A percentile compares a stretch with the other conserved stretches of the same genome.
phyloP scores from a whole-genome alignment of 2,888 invertebrate species.

The Pediacus dermestoides region DNA sequence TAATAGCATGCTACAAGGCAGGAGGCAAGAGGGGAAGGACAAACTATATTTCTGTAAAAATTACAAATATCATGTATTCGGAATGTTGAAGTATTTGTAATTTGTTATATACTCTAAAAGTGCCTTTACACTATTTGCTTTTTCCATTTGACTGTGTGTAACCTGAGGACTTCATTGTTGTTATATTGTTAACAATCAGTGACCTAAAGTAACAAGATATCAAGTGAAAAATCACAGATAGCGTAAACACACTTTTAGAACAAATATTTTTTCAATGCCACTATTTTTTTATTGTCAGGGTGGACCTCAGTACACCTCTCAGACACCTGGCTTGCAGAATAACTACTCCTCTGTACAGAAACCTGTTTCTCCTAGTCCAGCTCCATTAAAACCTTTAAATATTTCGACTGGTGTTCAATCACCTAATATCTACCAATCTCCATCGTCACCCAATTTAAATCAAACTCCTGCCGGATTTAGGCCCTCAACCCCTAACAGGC shows the following conservation, averaged over 20 bases:
- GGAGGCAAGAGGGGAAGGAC: constrained; percentile 20
- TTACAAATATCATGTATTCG: too few relatives aligned
- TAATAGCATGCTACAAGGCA: constrained; percentile 14
- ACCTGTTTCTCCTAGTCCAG: constrained; percentile 9
- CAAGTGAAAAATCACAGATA: too few relatives aligned
- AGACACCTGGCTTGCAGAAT: constrained; percentile 33
- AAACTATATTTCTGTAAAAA: too few relatives aligned
- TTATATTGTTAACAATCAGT: too few relatives aligned
- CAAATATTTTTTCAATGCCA: constrained; percentile 15
- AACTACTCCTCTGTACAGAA: constrained; percentile 21
- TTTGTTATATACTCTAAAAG: too few relatives aligned
- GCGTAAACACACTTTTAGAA: constrained; percentile 9
- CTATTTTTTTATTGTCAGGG: constrained; percentile 39
- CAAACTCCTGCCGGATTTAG: constrained; percentile 36
- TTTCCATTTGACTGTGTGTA: too few relatives aligned
- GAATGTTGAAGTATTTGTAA: too few relatives aligned
- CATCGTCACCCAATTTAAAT: constrained; percentile 47
- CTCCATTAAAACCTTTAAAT: constrained; percentile 32
- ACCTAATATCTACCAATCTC: constrained; percentile 30
- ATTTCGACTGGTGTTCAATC: constrained; percentile 27
- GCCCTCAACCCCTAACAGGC: constrained; percentile 42
- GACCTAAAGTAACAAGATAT: too few relatives aligned
- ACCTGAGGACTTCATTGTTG: constrained; percentile 1
- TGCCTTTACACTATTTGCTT: constrained; percentile 1
- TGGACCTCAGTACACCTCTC: constrained; percentile 44